phyloP scores from a whole-genome alignment of 35 echinoderm and acorn worm species.

The Anneissia japonica region DNA sequence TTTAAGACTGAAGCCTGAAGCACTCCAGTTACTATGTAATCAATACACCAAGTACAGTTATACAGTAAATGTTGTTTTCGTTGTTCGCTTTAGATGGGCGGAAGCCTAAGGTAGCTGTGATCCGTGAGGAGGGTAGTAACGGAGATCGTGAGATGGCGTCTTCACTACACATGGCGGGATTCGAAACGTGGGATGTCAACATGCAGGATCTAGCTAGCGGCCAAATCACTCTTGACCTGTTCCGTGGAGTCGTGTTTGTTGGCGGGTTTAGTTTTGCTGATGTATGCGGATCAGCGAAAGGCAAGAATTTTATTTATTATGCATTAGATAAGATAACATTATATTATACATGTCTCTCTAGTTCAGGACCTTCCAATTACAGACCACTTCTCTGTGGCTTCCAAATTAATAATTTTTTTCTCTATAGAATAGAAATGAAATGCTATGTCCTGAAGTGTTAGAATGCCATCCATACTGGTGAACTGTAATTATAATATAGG shows the following conservation, averaged over 20 bases:
- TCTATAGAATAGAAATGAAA: too few species aligned
- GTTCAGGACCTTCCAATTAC: too few species aligned
- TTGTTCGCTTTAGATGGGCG: background rate
- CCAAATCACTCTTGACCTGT: slow-evolving; percentile 49
- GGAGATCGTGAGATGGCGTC: slow-evolving; percentile 96
- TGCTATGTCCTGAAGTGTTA: too few species aligned
- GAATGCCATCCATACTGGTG: too few species aligned
- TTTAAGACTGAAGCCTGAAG: too few species aligned
- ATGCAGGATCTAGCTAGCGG: slow-evolving; percentile 89
- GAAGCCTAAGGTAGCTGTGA: slow-evolving; percentile 86
- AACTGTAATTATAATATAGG: too few species aligned
- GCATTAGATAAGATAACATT: too few species aligned
- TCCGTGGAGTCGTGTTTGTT: slow-evolving; percentile 97
- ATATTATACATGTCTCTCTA: too few species aligned
- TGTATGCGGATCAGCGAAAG: slow-evolving; percentile 87
- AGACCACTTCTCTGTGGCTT: too few species aligned
- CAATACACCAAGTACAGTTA: too few species aligned
- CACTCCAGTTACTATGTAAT: too few species aligned
- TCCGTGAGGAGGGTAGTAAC: slow-evolving; percentile 95
- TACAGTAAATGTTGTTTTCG: background rate
- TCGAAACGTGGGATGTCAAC: slow-evolving; percentile 95
- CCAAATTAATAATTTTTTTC: too few species aligned
- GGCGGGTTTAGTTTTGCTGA: slow-evolving; percentile 98
- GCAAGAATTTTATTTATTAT: slow-evolving; percentile 23
- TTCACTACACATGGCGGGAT: slow-evolving; percentile 78